Evolutionary conservation across 2,797 vertebrate species (phyloP).

Genomic region (Leptodon cayanensis): DNA sequence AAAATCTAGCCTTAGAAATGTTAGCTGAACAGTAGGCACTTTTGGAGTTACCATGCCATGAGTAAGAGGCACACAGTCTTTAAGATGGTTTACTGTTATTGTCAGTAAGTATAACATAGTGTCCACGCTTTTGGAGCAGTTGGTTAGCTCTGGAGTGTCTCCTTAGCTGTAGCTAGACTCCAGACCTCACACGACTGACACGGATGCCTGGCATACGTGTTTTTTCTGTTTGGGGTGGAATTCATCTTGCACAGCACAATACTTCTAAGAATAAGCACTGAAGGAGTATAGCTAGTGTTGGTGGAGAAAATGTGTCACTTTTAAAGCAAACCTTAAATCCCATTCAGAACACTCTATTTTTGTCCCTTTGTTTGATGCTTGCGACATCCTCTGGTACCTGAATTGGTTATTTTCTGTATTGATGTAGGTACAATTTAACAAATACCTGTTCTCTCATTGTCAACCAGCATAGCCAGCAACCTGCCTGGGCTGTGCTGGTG

Average conservation of each 20-base stretch:
- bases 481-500: background rate
- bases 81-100: background rate
- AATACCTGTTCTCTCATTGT: background rate
- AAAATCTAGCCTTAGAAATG: background rate
- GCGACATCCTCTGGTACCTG: background rate
- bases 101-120: accelerated
- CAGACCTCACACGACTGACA: background rate
- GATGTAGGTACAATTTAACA: background rate
- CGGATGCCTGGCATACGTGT: accelerated
- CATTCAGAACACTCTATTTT: background rate
- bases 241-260: background rate
- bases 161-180: background rate
- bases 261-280: background rate
- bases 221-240: background rate
- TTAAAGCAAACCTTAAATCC: background rate
- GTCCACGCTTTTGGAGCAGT: background rate
- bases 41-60: background rate
- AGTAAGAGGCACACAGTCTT: background rate
- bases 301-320: background rate
- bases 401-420: background rate
- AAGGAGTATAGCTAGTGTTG: background rate
- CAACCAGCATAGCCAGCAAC: background rate
- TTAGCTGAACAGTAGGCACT: background rate
- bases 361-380: background rate
- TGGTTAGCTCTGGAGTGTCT: background rate